Percentiles rank a stretch among this genome's conserved stretches.
Conservation (phyloP, 2,888 invertebrate species). For the Erpobdella octoculata region DNA sequence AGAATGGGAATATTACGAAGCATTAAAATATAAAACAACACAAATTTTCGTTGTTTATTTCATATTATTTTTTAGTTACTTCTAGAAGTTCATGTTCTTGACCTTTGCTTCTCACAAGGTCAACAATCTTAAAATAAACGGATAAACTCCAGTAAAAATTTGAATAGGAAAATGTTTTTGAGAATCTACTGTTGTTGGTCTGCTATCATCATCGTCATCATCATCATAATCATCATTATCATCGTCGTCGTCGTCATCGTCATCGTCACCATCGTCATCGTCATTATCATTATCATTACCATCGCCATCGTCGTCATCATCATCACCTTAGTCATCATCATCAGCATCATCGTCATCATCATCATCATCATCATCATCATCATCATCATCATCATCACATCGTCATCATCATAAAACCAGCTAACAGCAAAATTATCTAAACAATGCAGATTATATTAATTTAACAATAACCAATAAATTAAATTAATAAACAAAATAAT, state of each 20-base stretch:
- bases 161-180: no score
- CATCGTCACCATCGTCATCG: slow-evolving; percentile 8
- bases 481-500: no score
- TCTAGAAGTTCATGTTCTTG: no score
- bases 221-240: slow-evolving; percentile 24
- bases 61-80: no score
- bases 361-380: slow-evolving; percentile 16
- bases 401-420: slow-evolving; percentile 19
- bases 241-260: slow-evolving; percentile 22
- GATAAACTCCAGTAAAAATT: no score
- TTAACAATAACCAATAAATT: no score
- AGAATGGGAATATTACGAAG: no score
- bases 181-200: no score
- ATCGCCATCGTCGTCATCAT: slow-evolving; percentile 22
- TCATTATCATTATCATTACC: neutral
- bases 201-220: slow-evolving; percentile 20
- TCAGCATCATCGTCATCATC: neutral
- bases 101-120: no score
- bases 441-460: neutral
- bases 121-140: no score
- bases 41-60: no score
- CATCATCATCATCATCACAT: slow-evolving; percentile 9
- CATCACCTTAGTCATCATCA: slow-evolving; percentile 13
- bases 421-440: neutral
- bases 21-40: no score